Conservation (phyloP, 2,113 vertebrate genomes). For the Larimichthys crocea region DNA sequence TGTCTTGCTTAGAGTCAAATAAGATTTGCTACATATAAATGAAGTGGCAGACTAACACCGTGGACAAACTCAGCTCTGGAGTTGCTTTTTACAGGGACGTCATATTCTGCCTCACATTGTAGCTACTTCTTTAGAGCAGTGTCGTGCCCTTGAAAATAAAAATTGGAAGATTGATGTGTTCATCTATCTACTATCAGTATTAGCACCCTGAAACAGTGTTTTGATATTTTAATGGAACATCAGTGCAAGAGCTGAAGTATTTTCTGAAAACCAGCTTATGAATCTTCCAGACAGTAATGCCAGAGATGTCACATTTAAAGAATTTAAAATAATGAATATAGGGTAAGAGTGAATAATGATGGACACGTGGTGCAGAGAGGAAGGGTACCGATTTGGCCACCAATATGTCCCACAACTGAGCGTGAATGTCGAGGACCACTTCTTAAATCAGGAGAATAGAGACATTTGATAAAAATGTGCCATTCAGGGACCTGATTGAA, state of each 20-base stretch:
- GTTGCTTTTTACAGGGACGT: neutral
- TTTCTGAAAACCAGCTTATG: neutral
- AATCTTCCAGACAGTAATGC: neutral
- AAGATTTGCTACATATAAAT: neutral
- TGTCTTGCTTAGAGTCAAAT: neutral
- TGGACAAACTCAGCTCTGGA: neutral
- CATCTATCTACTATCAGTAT: neutral
- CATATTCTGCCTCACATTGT: neutral
- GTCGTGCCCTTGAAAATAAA: conserved; percentile 13
- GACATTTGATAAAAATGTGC: neutral
- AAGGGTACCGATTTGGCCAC: neutral
- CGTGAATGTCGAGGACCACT: neutral
- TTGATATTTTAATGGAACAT: neutral
- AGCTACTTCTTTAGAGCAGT: neutral
- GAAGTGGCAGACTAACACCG: neutral
- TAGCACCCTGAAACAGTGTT: neutral
- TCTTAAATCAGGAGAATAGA: neutral
- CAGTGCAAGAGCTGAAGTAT: neutral
- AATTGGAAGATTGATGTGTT: neutral
- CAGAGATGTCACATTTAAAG: neutral
- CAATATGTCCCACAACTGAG: neutral
- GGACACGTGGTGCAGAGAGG: no score
- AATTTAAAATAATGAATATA: neutral
- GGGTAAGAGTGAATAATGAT: neutral
- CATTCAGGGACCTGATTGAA: no score